These are phyloP conservation scores for Protula sp. DNA, from an alignment of 2,888 invertebrate species.

Conservation along the genomic window DNA sequence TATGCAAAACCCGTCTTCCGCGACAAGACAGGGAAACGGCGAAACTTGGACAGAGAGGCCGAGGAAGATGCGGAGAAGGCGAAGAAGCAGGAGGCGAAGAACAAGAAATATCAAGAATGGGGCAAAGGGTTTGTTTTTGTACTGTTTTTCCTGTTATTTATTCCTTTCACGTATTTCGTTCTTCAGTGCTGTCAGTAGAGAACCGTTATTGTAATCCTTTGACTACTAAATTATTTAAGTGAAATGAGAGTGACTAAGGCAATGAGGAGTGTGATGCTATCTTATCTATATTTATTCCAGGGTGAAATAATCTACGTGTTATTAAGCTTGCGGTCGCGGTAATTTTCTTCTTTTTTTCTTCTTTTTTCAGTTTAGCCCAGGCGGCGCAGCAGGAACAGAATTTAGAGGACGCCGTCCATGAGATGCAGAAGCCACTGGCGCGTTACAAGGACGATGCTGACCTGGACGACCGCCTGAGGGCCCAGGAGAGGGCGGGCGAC, in stretches of 20 bases:
- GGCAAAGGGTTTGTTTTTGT: constrained; percentile 49
- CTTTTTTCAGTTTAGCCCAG: too few relatives aligned
- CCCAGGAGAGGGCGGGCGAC: constrained; percentile 71
- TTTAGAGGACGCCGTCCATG: constrained; percentile 64
- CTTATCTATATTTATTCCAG: too few relatives aligned
- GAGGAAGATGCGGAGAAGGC: constrained; percentile 62
- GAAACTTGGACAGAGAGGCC: constrained; percentile 66
- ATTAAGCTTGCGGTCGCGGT: too few relatives aligned
- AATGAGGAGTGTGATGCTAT: too few relatives aligned
- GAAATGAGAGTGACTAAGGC: too few relatives aligned
- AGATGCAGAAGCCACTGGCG: constrained; percentile 85
- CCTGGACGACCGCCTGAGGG: constrained; percentile 71
- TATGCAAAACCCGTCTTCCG: constrained; percentile 68
- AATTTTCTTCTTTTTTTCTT: too few relatives aligned
- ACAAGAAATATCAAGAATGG: constrained; percentile 37
- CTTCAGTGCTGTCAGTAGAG: too few relatives aligned
- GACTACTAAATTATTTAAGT: too few relatives aligned
- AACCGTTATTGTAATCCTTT: neutral
- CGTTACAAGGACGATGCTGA: constrained; percentile 83
- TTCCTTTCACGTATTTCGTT: too few relatives aligned
- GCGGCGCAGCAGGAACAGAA: neutral
- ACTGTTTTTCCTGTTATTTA: too few relatives aligned
- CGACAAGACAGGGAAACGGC: constrained; percentile 64
- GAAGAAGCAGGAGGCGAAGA: constrained; percentile 25
- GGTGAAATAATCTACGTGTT: too few relatives aligned